A percentile compares a stretch with the other conserved stretches of the same genome.
Conservation (phyloP, 2,113 vertebrate species). For the Riparia riparia region DNA sequence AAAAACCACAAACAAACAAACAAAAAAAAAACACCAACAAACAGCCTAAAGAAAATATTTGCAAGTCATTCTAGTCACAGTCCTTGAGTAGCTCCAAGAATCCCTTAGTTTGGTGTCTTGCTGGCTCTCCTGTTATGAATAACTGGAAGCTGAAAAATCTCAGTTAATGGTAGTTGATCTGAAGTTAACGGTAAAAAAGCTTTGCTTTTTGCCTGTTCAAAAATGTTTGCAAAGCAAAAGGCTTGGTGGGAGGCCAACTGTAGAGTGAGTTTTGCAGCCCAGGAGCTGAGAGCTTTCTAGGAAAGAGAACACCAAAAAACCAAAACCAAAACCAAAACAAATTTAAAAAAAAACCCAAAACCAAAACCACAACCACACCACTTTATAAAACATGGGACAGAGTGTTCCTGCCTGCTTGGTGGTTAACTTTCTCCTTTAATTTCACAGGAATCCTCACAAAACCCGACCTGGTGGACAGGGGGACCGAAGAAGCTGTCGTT, state of each 20-base stretch:
- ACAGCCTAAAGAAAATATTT: background rate
- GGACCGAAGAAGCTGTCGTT: conserved; percentile 79
- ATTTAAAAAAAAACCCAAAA: background rate
- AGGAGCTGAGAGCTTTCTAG: background rate
- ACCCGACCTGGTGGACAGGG: conserved; percentile 88
- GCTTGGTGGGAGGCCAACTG: background rate
- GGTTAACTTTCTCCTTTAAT: background rate
- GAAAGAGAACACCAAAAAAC: background rate
- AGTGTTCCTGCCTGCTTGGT: rapidly evolving
- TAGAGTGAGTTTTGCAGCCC: background rate
- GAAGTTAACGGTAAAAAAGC: background rate
- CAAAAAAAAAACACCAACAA: too few species aligned
- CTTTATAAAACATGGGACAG: background rate
- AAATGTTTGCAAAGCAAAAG: background rate
- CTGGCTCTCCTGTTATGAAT: background rate
- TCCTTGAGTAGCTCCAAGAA: background rate
- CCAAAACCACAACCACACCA: too few species aligned
- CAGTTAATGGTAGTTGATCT: background rate
- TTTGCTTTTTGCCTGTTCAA: background rate
- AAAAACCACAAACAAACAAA: too few species aligned
- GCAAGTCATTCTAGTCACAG: background rate
- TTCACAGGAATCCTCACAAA: conserved; percentile 89
- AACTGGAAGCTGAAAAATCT: background rate
- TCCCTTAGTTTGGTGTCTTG: background rate
- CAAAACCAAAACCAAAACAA: too few species aligned